Evolutionary conservation across 1,140 invertebrate species (phyloP), one percentile per base, ranked within the genome.

Genomic region (Calliopsis andreniformis): DNA sequence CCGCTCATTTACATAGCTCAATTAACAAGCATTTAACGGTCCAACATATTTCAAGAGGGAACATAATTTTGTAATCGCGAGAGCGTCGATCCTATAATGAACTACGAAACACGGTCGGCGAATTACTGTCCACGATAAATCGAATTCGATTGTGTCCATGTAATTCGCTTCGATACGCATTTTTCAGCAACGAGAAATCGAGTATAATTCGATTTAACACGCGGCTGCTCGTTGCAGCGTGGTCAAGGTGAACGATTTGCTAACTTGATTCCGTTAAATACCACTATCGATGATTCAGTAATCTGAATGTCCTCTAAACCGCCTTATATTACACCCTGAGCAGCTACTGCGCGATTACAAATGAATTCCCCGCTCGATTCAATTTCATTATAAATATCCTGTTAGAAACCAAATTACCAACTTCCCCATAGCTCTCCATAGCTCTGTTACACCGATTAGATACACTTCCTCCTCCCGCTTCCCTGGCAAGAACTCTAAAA

Each of bases 161-260:
- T 42, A 63, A 42, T 63, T 30, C 32, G 23, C 14, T 30, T 7
- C 32, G 32, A 16, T 59, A 18, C 43, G 55, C 55, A 53, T 32
- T 73, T 72, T 64, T 64, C 35, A 7, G 35, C 4, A 43, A 53
- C 55, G n/a, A 35, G 32, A 23, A 42, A 42, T 53, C 47, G 35
- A 53, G 16, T 14, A 64, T 56, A 67, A 73, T 73, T 55, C 28
- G 62, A 66, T 66, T 73, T 66, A 63, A 32, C 61, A 30, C n/a
- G 49, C 39, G 3, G 25, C 16, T 23, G 49, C 6, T 16, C n/a
- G 42, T 73, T n/a, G 20, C 49, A 28, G 7, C 39, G 28, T 55
- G 49, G 28, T 42, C 61, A 55, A 64, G 47, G 45, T 63, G 45
- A 71, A 51, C 45, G 45, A 64, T 55, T 55, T 20, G 12, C 1